Conservation (phyloP, 2,113 vertebrate species). For the Poeciliopsis prolifica region DNA sequence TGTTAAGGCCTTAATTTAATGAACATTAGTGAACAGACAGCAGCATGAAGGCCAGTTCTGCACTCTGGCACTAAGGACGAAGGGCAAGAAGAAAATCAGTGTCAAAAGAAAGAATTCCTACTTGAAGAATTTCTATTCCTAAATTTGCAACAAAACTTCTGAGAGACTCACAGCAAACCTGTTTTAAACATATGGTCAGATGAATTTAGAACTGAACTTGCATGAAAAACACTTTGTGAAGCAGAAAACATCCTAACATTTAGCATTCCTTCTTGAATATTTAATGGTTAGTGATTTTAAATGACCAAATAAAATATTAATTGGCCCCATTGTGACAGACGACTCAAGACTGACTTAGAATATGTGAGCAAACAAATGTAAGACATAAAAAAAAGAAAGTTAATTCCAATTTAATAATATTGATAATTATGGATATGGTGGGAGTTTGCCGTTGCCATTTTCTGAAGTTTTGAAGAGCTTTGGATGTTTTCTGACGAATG, state of each 20-base stretch:
- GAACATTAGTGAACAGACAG: background rate
- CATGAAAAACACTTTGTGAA: background rate
- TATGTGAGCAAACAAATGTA: background rate
- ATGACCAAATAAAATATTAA: slow-evolving; percentile 9
- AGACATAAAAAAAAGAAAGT: too few species aligned
- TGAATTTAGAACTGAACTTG: background rate
- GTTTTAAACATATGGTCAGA: background rate
- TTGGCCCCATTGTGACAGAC: background rate
- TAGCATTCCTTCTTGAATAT: background rate
- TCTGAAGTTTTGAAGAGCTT: slow-evolving; percentile 3
- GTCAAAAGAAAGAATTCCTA: too few species aligned
- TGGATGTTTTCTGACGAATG: slow-evolving; percentile 9
- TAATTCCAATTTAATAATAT: too few species aligned
- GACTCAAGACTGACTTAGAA: background rate
- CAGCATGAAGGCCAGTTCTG: background rate
- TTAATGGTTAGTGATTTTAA: background rate
- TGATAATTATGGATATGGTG: too few species aligned
- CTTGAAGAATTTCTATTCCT: too few species aligned
- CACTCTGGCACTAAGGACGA: background rate
- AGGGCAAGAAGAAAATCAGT: too few species aligned
- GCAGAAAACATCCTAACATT: background rate
- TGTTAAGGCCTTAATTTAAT: background rate
- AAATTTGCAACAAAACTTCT: background rate
- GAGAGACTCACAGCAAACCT: background rate
- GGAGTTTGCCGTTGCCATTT: too few species aligned